Conservation (phyloP, 2,113 vertebrate species). For the Neolamprologus kungweensis region DNA sequence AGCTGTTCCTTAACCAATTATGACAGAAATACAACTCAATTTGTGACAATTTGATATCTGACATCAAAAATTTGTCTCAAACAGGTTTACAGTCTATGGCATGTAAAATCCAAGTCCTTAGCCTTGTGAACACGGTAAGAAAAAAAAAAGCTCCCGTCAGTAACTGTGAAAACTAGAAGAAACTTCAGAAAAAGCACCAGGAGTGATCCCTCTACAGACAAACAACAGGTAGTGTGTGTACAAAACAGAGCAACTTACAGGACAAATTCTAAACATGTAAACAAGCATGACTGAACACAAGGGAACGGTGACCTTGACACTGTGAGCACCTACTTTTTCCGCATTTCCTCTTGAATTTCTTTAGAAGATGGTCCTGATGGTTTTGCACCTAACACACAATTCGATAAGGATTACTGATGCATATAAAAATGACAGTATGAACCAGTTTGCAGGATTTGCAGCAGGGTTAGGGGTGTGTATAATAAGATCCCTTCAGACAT, state of each 20-base stretch:
- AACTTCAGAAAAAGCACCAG: not conserved
- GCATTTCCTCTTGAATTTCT: constrained; percentile 74
- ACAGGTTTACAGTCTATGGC: not conserved
- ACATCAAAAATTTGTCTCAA: not conserved
- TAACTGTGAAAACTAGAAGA: not conserved
- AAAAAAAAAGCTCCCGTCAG: not conserved
- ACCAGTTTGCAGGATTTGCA: not conserved
- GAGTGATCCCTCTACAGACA: not conserved
- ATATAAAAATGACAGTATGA: not conserved
- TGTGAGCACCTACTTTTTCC: constrained; percentile 74
- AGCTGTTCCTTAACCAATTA: not conserved
- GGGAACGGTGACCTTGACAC: not conserved
- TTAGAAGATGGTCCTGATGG: constrained; percentile 32
- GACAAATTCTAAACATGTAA: not conserved
- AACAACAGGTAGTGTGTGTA: not conserved
- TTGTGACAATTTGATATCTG: not conserved
- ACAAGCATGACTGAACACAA: not conserved
- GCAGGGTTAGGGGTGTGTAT: not conserved
- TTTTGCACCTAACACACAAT: constrained; percentile 44
- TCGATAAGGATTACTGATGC: not conserved
- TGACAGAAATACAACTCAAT: not conserved
- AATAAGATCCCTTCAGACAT: not conserved
- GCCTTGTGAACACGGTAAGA: not conserved
- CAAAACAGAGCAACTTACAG: not conserved
- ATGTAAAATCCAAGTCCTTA: not conserved